These are phyloP conservation scores for Manis pentadactyla DNA, from an alignment of 2,797 vertebrate genomes.

Conservation along the genomic window DNA sequence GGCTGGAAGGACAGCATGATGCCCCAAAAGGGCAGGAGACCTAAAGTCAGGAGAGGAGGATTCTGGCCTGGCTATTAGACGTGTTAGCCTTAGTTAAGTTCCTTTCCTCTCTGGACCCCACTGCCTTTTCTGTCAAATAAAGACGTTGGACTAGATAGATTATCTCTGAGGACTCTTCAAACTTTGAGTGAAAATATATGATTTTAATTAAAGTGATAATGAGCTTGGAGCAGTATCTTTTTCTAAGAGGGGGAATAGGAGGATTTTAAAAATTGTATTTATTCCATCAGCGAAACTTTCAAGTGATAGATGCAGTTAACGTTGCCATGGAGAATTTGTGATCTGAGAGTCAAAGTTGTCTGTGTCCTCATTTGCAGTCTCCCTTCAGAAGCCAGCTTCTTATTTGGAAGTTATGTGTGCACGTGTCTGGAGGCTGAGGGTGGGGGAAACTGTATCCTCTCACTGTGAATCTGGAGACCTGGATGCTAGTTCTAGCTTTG, in stretches of 20 bases:
- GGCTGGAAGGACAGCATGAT: background rate
- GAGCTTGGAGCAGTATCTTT: conserved; percentile 40
- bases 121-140: conserved; percentile 37
- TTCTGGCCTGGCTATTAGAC: background rate
- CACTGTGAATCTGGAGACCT: background rate
- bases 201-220: conserved; percentile 73
- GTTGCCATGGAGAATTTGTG: conserved; percentile 69
- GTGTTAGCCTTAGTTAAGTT: background rate
- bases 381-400: background rate
- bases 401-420: background rate
- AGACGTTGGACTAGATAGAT: background rate
- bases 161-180: conserved; percentile 60
- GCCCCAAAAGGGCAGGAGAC: background rate
- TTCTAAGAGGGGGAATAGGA: conserved; percentile 33
- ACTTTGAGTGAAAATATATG: conserved; percentile 49
- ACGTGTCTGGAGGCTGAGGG: background rate
- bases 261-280: conserved; percentile 58
- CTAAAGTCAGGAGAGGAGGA: background rate
- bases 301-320: conserved; percentile 32
- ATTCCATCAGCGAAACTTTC: conserved; percentile 35
- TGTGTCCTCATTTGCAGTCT: background rate
- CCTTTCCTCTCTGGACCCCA: background rate
- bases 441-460: background rate
- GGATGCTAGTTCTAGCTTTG: background rate
- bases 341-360: background rate